phyloP scores from a whole-genome alignment of 2,888 invertebrate genomes.

The Quadroppia sp. region DNA sequence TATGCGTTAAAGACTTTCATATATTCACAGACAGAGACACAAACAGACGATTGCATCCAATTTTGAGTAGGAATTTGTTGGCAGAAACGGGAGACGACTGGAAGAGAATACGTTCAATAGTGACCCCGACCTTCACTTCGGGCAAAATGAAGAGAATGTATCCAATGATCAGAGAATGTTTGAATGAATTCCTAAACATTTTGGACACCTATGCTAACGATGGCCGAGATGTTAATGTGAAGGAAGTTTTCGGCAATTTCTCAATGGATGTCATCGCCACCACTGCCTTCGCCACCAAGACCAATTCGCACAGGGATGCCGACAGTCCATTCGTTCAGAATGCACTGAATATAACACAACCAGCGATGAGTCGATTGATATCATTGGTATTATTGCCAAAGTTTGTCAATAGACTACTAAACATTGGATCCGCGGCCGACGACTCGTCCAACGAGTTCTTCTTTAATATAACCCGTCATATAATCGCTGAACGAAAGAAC shows the following conservation, averaged over 20 bases:
- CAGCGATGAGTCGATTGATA: no score
- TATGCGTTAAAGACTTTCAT: not conserved
- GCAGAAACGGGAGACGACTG: not conserved
- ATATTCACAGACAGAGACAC: not conserved
- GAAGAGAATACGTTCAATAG: not conserved
- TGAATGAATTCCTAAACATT: not conserved
- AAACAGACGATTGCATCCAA: not conserved
- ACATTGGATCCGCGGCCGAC: no score
- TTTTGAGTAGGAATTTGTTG: not conserved
- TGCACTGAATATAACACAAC: not conserved
- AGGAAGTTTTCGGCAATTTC: not conserved
- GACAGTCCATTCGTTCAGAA: not conserved
- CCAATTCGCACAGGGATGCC: not conserved
- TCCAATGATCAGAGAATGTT: not conserved
- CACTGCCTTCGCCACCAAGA: not conserved
- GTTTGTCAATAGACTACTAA: no score
- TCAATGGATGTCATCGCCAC: not conserved
- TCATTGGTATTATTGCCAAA: no score
- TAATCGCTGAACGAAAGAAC: no score
- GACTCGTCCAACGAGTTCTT: no score
- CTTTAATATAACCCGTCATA: no score
- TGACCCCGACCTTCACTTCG: not conserved
- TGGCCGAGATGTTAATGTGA: not conserved
- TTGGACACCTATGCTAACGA: not conserved
- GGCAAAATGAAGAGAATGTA: constrained; percentile 10